Evolutionary conservation across 2,113 vertebrate species (phyloP).

Genomic region (Xiphophorus hellerii): DNA sequence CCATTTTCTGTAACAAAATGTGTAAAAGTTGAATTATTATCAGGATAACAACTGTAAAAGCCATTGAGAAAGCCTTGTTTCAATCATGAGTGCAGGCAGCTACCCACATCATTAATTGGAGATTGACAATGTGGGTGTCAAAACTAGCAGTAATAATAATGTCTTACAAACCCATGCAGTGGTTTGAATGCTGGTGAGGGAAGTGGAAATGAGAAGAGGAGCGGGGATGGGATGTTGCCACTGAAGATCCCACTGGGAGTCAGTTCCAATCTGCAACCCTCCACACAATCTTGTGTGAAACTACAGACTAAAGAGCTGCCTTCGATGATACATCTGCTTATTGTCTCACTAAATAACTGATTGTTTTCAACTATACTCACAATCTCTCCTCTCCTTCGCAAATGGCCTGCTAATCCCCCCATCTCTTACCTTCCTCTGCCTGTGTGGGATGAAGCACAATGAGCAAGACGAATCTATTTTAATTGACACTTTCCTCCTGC

Average conservation of each 20-base stretch:
- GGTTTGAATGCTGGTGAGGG: not conserved
- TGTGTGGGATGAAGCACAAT: slow-evolving; percentile 25
- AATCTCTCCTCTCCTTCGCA: slow-evolving; percentile 2
- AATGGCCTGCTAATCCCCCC: not conserved
- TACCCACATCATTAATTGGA: too few species aligned
- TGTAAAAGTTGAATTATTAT: too few species aligned
- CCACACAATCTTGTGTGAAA: slow-evolving; percentile 16
- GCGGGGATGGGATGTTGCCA: slow-evolving; percentile 27
- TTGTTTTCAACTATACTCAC: slow-evolving; percentile 12
- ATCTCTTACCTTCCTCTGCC: not conserved
- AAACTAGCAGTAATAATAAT: not conserved
- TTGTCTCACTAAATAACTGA: slow-evolving; percentile 9
- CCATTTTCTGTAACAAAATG: too few species aligned
- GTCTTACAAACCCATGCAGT: not conserved
- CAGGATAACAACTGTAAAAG: not conserved
- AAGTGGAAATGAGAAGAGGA: not conserved
- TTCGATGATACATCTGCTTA: not conserved
- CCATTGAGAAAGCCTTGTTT: not conserved
- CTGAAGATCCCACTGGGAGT: slow-evolving; percentile 26
- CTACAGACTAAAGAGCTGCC: slow-evolving; percentile 15
- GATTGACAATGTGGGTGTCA: not conserved
- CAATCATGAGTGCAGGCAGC: not conserved
- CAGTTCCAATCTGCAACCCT: slow-evolving; percentile 16
- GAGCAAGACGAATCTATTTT: slow-evolving; percentile 58
- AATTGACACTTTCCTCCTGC: slow-evolving; percentile 66